phyloP scores from a whole-genome alignment of 2,113 vertebrate species.

The Aspiorhynchus laticeps region DNA sequence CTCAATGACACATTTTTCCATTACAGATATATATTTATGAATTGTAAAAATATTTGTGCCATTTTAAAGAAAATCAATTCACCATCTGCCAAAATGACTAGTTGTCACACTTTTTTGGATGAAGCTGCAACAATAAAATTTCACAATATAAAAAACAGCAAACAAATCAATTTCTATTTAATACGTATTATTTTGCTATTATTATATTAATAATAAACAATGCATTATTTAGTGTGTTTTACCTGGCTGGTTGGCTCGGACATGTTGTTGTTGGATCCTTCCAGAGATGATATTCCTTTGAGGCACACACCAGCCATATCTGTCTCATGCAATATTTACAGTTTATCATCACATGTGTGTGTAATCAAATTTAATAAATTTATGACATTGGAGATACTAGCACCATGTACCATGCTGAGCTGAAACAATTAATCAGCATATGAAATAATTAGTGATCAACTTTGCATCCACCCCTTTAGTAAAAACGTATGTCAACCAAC shows the following conservation, averaged over 20 bases:
- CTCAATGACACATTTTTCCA: not conserved
- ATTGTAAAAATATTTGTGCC: not conserved
- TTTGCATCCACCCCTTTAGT: not conserved
- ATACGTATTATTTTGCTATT: not conserved
- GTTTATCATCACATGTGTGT: not conserved
- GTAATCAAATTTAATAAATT: not conserved
- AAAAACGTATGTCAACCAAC: not conserved
- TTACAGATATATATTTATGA: not conserved
- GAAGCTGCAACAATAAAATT: too few species aligned
- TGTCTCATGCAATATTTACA: constrained; percentile 65
- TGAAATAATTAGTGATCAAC: too few species aligned
- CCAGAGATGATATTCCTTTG: constrained; percentile 92
- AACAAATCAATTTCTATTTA: too few species aligned
- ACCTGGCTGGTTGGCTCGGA: constrained; percentile 82
- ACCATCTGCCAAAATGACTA: not conserved
- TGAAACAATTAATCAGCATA: too few species aligned
- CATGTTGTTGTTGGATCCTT: constrained; percentile 87
- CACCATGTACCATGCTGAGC: too few species aligned
- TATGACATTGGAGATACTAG: not conserved
- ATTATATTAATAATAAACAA: not conserved
- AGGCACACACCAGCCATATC: constrained; percentile 91
- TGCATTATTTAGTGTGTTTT: constrained; percentile 16
- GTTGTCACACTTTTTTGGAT: not conserved
- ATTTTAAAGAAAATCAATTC: not conserved
- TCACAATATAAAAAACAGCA: too few species aligned